phyloP scores from a whole-genome alignment of 2,888 invertebrate species.

The Drosophila gaucha region DNA sequence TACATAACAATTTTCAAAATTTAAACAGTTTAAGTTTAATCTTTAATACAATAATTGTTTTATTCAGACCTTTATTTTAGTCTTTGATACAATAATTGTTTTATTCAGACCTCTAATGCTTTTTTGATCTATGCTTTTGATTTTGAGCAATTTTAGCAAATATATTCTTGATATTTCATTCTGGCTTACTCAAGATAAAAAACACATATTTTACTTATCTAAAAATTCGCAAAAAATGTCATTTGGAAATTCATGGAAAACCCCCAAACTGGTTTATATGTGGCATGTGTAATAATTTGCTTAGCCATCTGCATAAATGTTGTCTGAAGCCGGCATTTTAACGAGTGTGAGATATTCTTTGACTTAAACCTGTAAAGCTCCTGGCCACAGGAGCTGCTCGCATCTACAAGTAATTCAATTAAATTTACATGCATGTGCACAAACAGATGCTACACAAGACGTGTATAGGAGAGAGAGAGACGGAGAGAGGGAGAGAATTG shows the following conservation, averaged over 20 bases:
- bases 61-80: too few species aligned
- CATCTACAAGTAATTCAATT: slow-evolving; percentile 31
- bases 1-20: too few species aligned
- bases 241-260: slow-evolving; percentile 3
- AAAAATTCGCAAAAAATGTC: neutral
- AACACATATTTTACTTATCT: neutral
- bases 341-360: slow-evolving; percentile 10
- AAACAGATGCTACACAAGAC: neutral
- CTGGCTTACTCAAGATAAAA: neutral
- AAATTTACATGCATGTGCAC: slow-evolving; percentile 34
- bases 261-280: slow-evolving; percentile 9
- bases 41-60: too few species aligned
- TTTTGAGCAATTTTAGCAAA: too few species aligned
- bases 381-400: slow-evolving; percentile 18
- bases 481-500: neutral
- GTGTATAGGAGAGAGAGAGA: neutral
- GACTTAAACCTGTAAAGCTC: slow-evolving; percentile 1
- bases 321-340: slow-evolving; percentile 18
- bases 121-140: too few species aligned
- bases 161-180: too few species aligned
- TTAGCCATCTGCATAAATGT: slow-evolving; percentile 31
- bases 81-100: too few species aligned
- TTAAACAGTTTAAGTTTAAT: too few species aligned
- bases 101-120: too few species aligned
- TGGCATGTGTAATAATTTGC: slow-evolving; percentile 17